Percentiles rank a stretch among this genome's conserved stretches.
Evolutionary conservation across 2,888 invertebrate genomes (phyloP).

Genomic region (Lepidocyrtinus sp.): DNA sequence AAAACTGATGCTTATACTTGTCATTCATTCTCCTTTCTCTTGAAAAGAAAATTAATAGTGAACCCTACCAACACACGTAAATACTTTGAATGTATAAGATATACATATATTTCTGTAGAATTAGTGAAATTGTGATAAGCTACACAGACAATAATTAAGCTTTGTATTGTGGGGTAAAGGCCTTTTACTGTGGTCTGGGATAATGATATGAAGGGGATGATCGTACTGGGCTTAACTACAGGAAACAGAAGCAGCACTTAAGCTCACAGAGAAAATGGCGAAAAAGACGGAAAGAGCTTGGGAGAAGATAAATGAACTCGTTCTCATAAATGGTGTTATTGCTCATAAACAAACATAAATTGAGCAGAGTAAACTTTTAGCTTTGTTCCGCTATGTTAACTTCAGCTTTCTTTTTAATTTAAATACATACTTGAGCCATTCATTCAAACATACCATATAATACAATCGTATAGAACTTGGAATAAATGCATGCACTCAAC

Average conservation of each 20-base stretch:
- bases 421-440: not conserved
- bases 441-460: no score
- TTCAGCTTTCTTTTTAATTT: not conserved
- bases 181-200: no score
- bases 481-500: not conserved
- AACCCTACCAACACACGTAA: no score
- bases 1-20: not conserved
- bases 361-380: conserved; percentile 33
- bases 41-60: not conserved
- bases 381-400: not conserved
- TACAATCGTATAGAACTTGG: no score
- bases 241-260: not conserved
- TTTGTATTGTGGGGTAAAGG: not conserved
- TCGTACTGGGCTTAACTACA: no score
- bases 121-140: not conserved
- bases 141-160: not conserved
- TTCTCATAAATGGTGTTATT: conserved; percentile 55
- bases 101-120: not conserved
- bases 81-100: no score
- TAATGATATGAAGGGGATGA: no score
- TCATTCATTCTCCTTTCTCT: not conserved
- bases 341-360: conserved; percentile 58
- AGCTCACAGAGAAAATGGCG: conserved; percentile 15
- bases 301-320: conserved; percentile 52
- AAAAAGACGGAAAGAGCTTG: conserved; percentile 15